Base-by-base conservation (phyloP, 2,888 invertebrate species). In the Bursaphelenchus okinawaensis region DNA sequence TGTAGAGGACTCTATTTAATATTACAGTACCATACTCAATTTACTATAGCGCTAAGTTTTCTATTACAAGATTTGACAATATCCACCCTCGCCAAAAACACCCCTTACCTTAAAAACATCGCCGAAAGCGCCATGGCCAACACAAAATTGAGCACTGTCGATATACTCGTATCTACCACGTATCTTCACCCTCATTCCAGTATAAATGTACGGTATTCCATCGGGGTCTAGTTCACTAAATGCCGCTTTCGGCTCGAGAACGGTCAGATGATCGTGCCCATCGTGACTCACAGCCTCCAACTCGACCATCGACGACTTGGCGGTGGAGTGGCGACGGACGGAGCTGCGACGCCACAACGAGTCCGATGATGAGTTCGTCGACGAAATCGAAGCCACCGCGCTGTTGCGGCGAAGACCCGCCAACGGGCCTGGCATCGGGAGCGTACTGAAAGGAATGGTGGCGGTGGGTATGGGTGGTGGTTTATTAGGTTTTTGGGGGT, bases 121-220 rank as follows among this genome's bases (percentile, higher is more conserved):
- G 23, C 80, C 80, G 63, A 74, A 80, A n/a, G 77, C 71, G 7
- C 80, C 80, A 55, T 75, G 73, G 6, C 80, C 80, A 28, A 80
- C 72, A 67, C 74, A 72, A 12, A 73, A 68, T 26, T 68, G 68
- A 31, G 70, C 57, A 1, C 73, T 70, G 69, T 80, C 79, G 16
- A 55, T 64, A 67, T 72, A 77, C 56, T 74, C 70, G 60, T 74
- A 77, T 4, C 31, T 22, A 16, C 52, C 60, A 23, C 54, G 52
- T n/a, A 59, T 59, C 19, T 59, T 26, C 12, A 59, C 52, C 52
- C 50, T 31, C 52, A 52, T 51, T 20, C 50, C 50, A 9, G 60
- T 59, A 6, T 59, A 59, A 4, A 24, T 22, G 60, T 23, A 59
- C 9, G 54, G 26, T 3, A 23, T 24, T 19, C 27, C 60, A 12